phyloP scores from a whole-genome alignment of 1,140 invertebrate genomes.

The Coptotermes formosanus region DNA sequence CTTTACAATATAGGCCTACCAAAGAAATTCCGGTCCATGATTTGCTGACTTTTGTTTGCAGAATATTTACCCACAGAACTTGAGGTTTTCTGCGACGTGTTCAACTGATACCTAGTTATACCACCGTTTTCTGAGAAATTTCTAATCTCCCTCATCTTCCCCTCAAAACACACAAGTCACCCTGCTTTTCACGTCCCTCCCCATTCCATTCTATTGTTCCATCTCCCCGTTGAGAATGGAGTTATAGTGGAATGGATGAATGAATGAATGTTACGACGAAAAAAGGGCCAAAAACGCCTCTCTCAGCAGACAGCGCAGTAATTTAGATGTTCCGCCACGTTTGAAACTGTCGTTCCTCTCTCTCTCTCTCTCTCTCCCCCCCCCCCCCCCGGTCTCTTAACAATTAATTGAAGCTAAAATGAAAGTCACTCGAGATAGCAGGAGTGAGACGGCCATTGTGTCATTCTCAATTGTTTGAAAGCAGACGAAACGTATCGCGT shows the following conservation, averaged over 20 bases:
- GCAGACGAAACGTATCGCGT: not conserved
- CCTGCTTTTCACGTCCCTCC: not conserved
- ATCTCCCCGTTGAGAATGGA: not conserved
- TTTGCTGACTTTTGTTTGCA: too few species aligned
- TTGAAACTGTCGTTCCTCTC: conserved; percentile 1
- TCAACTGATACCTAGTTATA: not conserved
- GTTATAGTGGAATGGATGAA: not conserved
- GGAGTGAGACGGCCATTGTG: conserved; percentile 5
- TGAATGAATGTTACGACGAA: not conserved
- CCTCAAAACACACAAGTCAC: conserved; percentile 14
- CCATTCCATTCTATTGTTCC: not conserved
- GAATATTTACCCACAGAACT: not conserved
- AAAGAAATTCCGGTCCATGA: too few species aligned
- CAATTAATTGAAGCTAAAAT: conserved; percentile 11
- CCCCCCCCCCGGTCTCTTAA: too few species aligned
- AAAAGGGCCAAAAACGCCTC: not conserved
- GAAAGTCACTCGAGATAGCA: not conserved
- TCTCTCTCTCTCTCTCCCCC: too few species aligned
- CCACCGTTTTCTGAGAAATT: conserved; percentile 15
- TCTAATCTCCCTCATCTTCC: not conserved
- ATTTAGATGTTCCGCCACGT: conserved; percentile 8
- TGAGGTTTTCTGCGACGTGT: not conserved
- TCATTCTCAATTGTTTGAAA: conserved; percentile 1
- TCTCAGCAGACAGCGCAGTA: not conserved
- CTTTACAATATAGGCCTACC: too few species aligned